Base-by-base conservation (phyloP, 1,140 invertebrate genomes). In the Bombus consobrinus region DNA sequence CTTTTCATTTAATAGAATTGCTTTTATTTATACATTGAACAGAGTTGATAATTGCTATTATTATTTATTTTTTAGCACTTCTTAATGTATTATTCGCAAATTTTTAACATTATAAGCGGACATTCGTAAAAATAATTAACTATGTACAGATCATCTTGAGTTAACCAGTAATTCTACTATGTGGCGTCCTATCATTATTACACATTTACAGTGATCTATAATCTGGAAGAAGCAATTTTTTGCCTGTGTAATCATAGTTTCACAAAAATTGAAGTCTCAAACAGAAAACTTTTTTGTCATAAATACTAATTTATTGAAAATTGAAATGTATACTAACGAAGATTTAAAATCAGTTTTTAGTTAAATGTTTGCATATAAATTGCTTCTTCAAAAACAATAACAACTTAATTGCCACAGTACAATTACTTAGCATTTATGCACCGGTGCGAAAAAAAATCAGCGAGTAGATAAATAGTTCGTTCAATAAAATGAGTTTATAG, bases 121-220 rank as follows among this genome's bases (percentile, higher is more conserved):
- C 53, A 87, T 85, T 86, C 72, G 72, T 92, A 89, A 91, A 90
- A 89, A 90, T 90, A 90, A 85, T 85, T 91, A 90, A 66, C 75
- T 90, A 90, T 93, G 88, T 93, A 94, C 92, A 94, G 90, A 91
- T 93, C 77, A 86, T 89, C 82, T 92, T 90, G 87, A 91, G 89
- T 90, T 92, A 90, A 92, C 92, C 93, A 93, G 89, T 86, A 89
- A 89, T 85, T 43, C 91, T 85, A 93, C 88, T 91, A 89, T 86
- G 88, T 91, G 78, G 78, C 89, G 84, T 81, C 78, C 87, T 92
- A 92, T 91, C 87, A 91, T 92, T 86, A 86, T 90, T 90, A 90
- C 83, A 90, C 88, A 90, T 90, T 87, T 90, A 90, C 83, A 90
- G 43, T 81, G 62, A 76, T 75, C 78, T 72, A 88, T 53, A 80